phyloP scores from a whole-genome alignment of 2,113 vertebrate genomes.

The Mesoclemmys tuberculata region DNA sequence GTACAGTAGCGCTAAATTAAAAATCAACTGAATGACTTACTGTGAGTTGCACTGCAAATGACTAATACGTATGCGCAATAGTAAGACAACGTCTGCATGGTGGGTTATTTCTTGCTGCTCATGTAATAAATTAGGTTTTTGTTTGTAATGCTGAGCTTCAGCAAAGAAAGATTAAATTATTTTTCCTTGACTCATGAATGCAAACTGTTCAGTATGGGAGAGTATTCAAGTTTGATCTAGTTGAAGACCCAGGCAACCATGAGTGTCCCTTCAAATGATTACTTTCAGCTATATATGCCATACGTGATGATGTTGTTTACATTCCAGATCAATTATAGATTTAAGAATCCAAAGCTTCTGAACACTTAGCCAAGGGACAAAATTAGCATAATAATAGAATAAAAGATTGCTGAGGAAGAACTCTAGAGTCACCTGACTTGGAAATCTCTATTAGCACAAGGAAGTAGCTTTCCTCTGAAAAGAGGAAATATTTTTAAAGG shows the following conservation, averaged over 20 bases:
- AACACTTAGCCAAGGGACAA: neutral
- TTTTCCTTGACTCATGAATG: neutral
- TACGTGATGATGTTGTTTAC: neutral
- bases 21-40: neutral
- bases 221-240: neutral
- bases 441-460: neutral
- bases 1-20: conserved; percentile 18
- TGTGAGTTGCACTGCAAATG: neutral
- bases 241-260: neutral
- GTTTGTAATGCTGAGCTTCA: neutral
- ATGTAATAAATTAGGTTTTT: conserved; percentile 5
- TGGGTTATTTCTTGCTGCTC: neutral
- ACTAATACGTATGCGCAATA: neutral
- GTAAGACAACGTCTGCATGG: neutral
- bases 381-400: rapidly evolving
- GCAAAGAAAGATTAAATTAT: neutral
- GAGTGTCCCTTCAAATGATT: neutral
- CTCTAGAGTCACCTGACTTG: neutral
- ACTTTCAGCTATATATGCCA: neutral
- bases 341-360: neutral
- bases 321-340: neutral
- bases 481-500: no score
- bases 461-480: neutral
- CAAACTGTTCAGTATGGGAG: neutral
- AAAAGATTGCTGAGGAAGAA: neutral